A percentile compares a stretch with the other conserved stretches of the same genome.
phyloP scores from a whole-genome alignment of 2,888 invertebrate species.

The Sipunculus nudus region DNA sequence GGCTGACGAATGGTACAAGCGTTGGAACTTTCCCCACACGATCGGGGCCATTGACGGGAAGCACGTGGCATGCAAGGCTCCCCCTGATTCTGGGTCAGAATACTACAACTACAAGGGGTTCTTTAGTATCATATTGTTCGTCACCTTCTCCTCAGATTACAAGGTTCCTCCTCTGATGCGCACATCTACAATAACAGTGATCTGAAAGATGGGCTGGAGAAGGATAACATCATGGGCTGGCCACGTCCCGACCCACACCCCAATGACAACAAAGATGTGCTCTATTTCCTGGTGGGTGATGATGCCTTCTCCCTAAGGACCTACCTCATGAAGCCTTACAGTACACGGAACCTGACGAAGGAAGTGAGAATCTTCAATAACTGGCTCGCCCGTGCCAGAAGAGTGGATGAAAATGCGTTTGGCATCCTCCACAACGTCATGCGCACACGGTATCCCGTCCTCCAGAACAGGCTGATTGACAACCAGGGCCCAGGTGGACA shows the following conservation, averaged over 20 bases:
- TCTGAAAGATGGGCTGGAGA: not conserved
- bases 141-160: no score
- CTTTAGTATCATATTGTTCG: no score
- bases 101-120: no score
- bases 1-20: no score
- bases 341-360: not conserved
- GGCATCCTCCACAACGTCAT: slow-evolving; percentile 3
- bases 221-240: not conserved
- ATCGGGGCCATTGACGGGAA: no score
- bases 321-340: slow-evolving; percentile 11
- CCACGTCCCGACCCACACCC: not conserved
- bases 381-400: no score
- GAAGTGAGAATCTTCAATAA: not conserved
- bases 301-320: slow-evolving; percentile 7
- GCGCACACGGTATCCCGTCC: slow-evolving; percentile 1
- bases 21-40: no score
- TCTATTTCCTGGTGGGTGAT: slow-evolving; percentile 5
- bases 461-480: not conserved
- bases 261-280: slow-evolving; percentile 7
- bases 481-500: not conserved
- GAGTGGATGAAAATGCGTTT: no score
- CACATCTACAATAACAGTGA: slow-evolving; percentile 12
- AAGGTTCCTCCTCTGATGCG: slow-evolving; percentile 3
- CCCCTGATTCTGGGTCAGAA: no score
- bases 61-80: no score